Evolutionary conservation across 2,113 vertebrate genomes (phyloP), one percentile per base, ranked within the genome.

Genomic region (Nycticryphes semicollaris): DNA sequence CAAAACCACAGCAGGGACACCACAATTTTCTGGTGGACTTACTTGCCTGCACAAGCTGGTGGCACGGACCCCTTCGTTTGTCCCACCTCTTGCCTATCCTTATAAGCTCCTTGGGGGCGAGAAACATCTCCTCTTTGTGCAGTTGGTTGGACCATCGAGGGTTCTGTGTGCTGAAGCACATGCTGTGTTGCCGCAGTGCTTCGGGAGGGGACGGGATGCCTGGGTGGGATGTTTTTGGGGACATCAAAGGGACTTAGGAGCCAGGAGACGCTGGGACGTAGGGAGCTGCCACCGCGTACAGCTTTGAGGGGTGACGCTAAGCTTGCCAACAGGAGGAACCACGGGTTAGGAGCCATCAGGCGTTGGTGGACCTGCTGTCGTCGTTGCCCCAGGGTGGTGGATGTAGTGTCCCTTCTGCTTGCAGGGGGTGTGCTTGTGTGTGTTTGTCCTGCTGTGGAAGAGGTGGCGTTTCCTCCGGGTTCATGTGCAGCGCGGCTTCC

Each of bases 341-440:
- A 41, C 27, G 21, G 23, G 25, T 8, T 69, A 63, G 6, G 22
- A 31, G 75, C 57, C 48, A 18, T 37, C 8, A 27, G 27, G 7
- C 0, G 0, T 35, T 35, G 24, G 35, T 60, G 15, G 51, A 57
- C n/a, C 28, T 3, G 13, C 67, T 1, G 1, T n/a, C 4, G 2
- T 12, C 41, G 3, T 12, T 67, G n/a, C 23, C 27, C 14, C 43
- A 27, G 70, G 0, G 0, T 18, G 43, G 64, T n/a, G 53, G 57
- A 45, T 0, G 3, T 16, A 60, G 80, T 35, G 60, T 57, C n/a
- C 59, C 16, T 82, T 57, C 59, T 8, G 3, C 60, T 50, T 70
- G 37, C 1, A 15, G 78, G 1, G 17, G 9, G 37, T 39, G 39
- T 39, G 41, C n/a, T n/a, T 39, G 39, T 39, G 39, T 39, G 39